Conservation (phyloP, 1,140 invertebrate species). For the Drosophila tristis region DNA sequence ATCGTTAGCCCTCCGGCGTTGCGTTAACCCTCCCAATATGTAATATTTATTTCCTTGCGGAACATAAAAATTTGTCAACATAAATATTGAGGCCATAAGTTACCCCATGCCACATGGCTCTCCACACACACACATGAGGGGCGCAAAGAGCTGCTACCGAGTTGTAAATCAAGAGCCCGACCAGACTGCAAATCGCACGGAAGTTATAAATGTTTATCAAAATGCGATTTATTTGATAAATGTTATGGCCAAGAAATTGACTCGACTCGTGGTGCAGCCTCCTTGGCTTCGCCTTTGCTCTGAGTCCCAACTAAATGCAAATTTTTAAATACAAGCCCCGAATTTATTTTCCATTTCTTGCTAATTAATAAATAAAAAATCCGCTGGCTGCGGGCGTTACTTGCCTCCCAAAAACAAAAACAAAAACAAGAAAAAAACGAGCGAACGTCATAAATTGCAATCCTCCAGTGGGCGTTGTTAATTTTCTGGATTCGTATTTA, state of each 20-base stretch:
- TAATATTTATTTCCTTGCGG: conserved; percentile 29
- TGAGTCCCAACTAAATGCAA: conserved; percentile 50
- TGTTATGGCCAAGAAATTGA: conserved; percentile 53
- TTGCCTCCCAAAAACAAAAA: conserved; percentile 35
- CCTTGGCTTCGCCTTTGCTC: background rate
- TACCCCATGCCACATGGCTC: conserved; percentile 9
- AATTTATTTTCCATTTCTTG: conserved; percentile 68
- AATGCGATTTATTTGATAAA: conserved; percentile 70
- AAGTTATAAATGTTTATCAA: conserved; percentile 78
- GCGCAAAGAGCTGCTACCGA: conserved; percentile 20
- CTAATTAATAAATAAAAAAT: conserved; percentile 80
- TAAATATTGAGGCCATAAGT: conserved; percentile 61
- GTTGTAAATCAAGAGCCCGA: conserved; percentile 57
- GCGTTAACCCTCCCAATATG: background rate
- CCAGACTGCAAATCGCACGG: conserved; percentile 63
- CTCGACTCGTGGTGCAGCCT: conserved; percentile 5
- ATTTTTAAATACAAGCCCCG: conserved; percentile 59
- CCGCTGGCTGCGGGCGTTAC: conserved; percentile 46
- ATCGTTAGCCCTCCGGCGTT: conserved; percentile 21
- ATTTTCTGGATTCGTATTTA: conserved; percentile 78
- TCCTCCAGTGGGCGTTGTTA: conserved; percentile 72
- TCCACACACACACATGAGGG: conserved; percentile 2
- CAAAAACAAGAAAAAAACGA: conserved; percentile 19
- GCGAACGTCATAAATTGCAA: conserved; percentile 70
- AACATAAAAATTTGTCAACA: conserved; percentile 65